A percentile compares a stretch with the other conserved stretches of the same genome.
Evolutionary conservation across 2,113 vertebrate genomes (phyloP).

Genomic region (Crypturellus undulatus): DNA sequence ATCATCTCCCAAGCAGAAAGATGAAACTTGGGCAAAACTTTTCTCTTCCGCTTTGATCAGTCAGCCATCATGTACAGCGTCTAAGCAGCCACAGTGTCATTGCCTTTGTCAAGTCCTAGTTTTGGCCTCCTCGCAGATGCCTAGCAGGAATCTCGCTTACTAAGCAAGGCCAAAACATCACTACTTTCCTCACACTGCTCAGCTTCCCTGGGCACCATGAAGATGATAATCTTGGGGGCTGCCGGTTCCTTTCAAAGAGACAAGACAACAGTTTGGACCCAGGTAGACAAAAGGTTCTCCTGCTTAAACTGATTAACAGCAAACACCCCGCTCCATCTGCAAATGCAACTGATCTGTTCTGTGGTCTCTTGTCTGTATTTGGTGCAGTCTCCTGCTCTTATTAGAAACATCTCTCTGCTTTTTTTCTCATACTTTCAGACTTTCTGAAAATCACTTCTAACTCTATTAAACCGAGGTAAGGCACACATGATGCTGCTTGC

Average conservation of each 20-base stretch:
- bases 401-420: neutral
- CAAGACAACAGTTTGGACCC: neutral
- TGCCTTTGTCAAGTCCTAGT: neutral
- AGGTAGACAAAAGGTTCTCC: neutral
- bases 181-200: neutral
- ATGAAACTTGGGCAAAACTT: neutral
- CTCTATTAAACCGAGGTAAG: neutral
- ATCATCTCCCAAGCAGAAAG: neutral
- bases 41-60: neutral
- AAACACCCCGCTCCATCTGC: accelerated
- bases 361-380: neutral
- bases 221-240: accelerated
- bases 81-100: neutral
- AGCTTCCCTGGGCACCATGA: neutral
- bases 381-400: neutral
- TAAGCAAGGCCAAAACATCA: accelerated
- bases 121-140: neutral
- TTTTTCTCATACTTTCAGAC: neutral
- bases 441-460: neutral
- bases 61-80: neutral
- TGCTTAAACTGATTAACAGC: neutral
- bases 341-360: neutral
- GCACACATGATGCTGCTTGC: neutral
- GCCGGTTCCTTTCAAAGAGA: neutral
- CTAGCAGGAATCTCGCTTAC: neutral